These are phyloP conservation scores for Charina bottae DNA, from an alignment of 2,113 vertebrate genomes.

Conservation along the genomic window DNA sequence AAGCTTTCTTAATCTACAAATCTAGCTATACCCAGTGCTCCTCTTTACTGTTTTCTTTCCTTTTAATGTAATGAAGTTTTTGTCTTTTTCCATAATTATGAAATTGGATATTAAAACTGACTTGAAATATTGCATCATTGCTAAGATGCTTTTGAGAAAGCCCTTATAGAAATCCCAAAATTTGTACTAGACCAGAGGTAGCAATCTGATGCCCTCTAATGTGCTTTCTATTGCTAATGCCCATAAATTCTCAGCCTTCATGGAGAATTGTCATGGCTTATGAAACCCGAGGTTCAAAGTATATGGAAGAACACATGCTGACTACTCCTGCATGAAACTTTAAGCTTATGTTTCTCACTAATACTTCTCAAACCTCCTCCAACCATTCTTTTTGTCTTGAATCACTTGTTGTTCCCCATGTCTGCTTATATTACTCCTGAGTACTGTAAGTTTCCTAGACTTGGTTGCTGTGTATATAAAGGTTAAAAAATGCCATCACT, in stretches of 20 bases:
- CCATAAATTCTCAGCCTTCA: no score
- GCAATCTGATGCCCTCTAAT: no score
- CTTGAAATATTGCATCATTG: neutral
- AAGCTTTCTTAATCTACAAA: neutral
- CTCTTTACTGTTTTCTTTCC: no score
- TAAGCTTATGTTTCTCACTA: neutral
- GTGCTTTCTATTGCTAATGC: no score
- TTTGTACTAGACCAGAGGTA: no score
- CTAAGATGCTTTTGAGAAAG: neutral
- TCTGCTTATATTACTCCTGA: neutral
- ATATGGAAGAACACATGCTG: no score
- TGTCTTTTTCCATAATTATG: neutral
- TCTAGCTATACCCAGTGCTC: neutral
- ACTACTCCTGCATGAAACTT: no score
- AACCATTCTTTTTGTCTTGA: neutral
- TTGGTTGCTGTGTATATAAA: neutral
- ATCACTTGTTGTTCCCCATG: neutral
- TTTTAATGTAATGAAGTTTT: no score
- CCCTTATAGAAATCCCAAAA: no score
- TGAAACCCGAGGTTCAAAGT: no score
- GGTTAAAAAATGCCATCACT: neutral
- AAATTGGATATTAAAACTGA: neutral
- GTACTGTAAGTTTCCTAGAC: neutral
- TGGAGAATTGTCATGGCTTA: no score
- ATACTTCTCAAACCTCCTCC: neutral